Base-by-base conservation (phyloP, 2,888 invertebrate species). In the Syrista parreyssii region DNA sequence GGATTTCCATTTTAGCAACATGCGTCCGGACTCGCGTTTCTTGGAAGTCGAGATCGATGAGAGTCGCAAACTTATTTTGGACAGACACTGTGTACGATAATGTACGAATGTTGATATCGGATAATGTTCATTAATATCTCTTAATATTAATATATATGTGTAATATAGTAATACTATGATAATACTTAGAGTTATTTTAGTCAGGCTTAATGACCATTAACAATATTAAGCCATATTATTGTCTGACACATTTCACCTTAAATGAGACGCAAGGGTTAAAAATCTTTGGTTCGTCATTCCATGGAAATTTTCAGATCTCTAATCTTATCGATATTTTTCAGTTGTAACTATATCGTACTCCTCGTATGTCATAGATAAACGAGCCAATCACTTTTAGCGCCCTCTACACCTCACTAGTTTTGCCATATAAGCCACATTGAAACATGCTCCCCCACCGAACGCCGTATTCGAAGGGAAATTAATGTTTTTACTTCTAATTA, bases 221-320 rank as follows among this genome's bases (percentile, higher is more conserved):
- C 75, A 77, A 72, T 80, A 79, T 79, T 78, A 83, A 78, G 82
- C 82, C 78, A 78, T 75, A 79, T 84, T 84, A 84, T 84, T 84
- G 84, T 84, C 84, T 79, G 82, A 83, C 82, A 83, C 82, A 81
- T 81, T 82, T 82, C 76, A 76, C 23, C 75, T 78, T 78, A 75
- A 36, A 35, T 68, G 72, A 77, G 77, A 40, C 32, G 76, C 35
- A 33, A 68, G 73, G 33, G 31, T 68, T 35, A 68, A 68, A 30
- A 68, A 68, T 68, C 32, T 68, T 75, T n/a, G 40, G 68, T 68
- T 68, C 75, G 55, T 1, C 55, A 55, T 55, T 23, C 55, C 23
- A 55, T 55, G 55, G 2, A 23, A 55, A 55, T 55, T 23, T 23
- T 23, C 9, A 9, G 6, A 55, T 55, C 55, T 55, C 6, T 23